phyloP scores from a whole-genome alignment of 2,113 vertebrate genomes.

The Indicator maculatus region DNA sequence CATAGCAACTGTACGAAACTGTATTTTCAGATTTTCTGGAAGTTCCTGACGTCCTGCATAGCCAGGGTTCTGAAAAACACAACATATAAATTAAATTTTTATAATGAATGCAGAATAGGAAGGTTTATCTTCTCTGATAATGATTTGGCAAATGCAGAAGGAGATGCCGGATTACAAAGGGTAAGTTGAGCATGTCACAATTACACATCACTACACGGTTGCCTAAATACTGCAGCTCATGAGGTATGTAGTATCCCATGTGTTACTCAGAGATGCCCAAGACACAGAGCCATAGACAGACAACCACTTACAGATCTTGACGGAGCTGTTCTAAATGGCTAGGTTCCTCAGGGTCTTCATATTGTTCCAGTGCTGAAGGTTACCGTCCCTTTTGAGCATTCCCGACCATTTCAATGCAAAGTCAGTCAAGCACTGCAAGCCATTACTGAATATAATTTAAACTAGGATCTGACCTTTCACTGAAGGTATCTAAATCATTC shows the following conservation, averaged over 20 bases:
- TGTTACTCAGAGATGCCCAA: neutral
- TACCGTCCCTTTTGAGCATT: neutral
- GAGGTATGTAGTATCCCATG: accelerated
- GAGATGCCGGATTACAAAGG: neutral
- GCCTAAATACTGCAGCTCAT: neutral
- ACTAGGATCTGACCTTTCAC: constrained; percentile 7
- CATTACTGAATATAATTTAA: neutral
- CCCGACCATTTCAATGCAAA: neutral
- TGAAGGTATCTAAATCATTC: neutral
- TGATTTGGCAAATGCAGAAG: neutral
- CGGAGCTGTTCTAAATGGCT: neutral
- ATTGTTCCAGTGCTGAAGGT: neutral
- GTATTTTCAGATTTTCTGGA: constrained; percentile 76
- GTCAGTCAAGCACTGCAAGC: neutral
- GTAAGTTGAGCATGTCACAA: neutral
- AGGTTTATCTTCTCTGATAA: neutral
- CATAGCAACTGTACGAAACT: constrained; percentile 77
- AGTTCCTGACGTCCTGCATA: constrained; percentile 77
- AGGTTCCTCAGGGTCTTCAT: neutral
- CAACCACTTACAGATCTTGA: neutral
- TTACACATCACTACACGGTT: neutral
- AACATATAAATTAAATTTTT: neutral
- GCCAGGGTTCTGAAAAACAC: constrained; percentile 65
- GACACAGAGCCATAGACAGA: neutral
- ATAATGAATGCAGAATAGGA: neutral